Base-by-base conservation (phyloP, 2,113 vertebrate genomes). In the Thunnus thynnus region DNA sequence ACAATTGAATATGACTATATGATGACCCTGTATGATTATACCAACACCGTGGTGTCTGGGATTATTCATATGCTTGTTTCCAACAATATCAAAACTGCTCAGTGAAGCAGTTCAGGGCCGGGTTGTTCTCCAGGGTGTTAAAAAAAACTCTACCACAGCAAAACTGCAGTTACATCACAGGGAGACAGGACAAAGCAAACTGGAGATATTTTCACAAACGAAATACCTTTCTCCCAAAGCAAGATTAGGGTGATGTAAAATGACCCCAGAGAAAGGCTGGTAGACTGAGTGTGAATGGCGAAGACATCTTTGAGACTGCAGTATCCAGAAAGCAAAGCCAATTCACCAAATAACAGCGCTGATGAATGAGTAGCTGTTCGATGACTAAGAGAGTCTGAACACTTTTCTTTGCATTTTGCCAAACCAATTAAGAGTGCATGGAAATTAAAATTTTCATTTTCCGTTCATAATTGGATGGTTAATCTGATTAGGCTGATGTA, bases 21-120 rank as follows among this genome's bases (percentile, higher is more conserved):
- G 56, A 9, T 75, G 54, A 46, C 46, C 61, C 51, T 22, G 9
- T 62, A 18, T 71, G 46, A 84, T 76, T 67, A 46, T 20, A 20
- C 50, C 60, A 78, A 12, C 63, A 32, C 17, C 41, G 6, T 2
- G 11, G 18, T 48, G 61, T 85, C 62, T 44, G 55, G 47, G 77
- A 81, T 83, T 73, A 63, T 72, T 73, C 73, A 72, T 85, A 51
- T 48, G 41, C 32, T 46, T 69, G 25, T 64, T 67, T 72, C 69
- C 65, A 83, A 87, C 84, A 76, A 70, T 82, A 70, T 85, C 84
- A 88, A 6, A 69, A 81, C 65, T 76, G 74, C 65, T 82, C 60
- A 48, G 62, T 66, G 22, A 77, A 80, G 70, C 68, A 81, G 58
- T 75, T 84, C 71, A 14, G 30, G 80, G 56, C 20, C 62, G 66